Percentiles rank a stretch among this genome's conserved stretches.
Conservation (phyloP, 2,888 invertebrate species). For the Lepidocyrtoides sp. region DNA sequence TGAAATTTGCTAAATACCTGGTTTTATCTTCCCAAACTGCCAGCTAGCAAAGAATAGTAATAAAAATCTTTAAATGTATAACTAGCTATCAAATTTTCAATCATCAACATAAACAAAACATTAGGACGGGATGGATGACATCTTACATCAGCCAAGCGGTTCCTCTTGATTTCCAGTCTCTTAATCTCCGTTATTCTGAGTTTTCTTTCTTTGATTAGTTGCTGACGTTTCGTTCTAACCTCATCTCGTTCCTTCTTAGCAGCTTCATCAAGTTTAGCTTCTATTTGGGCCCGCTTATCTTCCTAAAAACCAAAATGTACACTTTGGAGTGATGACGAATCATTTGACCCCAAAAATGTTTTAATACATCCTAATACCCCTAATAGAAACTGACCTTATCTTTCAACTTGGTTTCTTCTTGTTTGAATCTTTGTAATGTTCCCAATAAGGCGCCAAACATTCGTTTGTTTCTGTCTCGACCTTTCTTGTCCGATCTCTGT, state of each 20-base stretch:
- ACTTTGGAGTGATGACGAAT: not conserved
- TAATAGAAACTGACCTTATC: conserved; percentile 89
- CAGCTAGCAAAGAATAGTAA: conserved; percentile 87
- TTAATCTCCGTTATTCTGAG: conserved; percentile 96
- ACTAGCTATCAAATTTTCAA: not conserved
- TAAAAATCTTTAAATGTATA: not conserved
- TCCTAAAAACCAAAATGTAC: conserved; percentile 88
- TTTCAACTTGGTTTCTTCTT: conserved; percentile 96
- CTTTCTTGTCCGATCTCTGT: conserved; percentile 94
- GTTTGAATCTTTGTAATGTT: conserved; percentile 97
- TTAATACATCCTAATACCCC: not conserved
- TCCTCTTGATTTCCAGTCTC: conserved; percentile 96
- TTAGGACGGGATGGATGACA: not conserved
- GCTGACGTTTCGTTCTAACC: conserved; percentile 93
- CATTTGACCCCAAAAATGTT: not conserved
- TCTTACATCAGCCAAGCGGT: conserved; percentile 93
- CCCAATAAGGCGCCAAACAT: conserved; percentile 99
- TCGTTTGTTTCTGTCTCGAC: conserved; percentile 92
- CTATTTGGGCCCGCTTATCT: conserved; percentile 95
- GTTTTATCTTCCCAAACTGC: conserved; percentile 95
- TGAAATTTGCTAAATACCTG: conserved; percentile 92
- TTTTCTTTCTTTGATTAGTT: conserved; percentile 94
- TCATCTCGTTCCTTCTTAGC: conserved; percentile 95
- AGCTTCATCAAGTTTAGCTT: conserved; percentile 97
- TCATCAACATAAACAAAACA: not conserved